A percentile compares a stretch with the other conserved stretches of the same genome.
Evolutionary conservation across 64 coral and sea anemone species (phyloP).

Genomic region (Orbicella faveolata): DNA sequence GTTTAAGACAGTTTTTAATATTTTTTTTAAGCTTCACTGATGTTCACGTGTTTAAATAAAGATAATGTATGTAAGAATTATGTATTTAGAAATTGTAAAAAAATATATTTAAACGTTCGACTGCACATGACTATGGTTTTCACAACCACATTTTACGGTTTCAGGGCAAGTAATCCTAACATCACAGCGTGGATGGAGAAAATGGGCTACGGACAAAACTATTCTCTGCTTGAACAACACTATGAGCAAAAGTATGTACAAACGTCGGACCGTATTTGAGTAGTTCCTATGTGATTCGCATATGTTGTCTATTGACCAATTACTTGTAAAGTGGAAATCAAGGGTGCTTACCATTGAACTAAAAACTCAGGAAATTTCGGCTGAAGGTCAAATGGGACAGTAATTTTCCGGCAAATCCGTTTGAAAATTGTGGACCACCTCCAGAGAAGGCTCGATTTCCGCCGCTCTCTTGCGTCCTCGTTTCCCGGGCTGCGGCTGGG

Average conservation of each 20-base stretch:
- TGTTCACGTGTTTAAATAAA: too few relatives aligned
- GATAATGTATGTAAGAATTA: too few relatives aligned
- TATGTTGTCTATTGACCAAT: background rate
- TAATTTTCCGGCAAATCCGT: too few relatives aligned
- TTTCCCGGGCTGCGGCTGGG: too few relatives aligned
- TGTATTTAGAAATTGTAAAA: too few relatives aligned
- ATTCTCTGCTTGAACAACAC: conserved; percentile 76
- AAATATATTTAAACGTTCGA: background rate
- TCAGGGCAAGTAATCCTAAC: conserved; percentile 75
- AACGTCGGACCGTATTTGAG: background rate
- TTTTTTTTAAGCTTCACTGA: too few relatives aligned
- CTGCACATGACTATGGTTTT: background rate
- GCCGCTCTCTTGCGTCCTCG: too few relatives aligned
- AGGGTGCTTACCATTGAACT: background rate
- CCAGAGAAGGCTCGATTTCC: too few relatives aligned
- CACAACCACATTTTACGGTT: background rate
- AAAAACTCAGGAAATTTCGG: background rate
- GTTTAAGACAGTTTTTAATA: too few relatives aligned
- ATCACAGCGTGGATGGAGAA: conserved; percentile 81
- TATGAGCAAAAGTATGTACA: conserved; percentile 73
- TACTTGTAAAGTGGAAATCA: background rate
- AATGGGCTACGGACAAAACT: conserved; percentile 85
- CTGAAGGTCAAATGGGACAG: too few relatives aligned
- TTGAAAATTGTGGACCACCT: too few relatives aligned
- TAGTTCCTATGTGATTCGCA: background rate